Evolutionary conservation across 1,140 invertebrate species (phyloP).

Genomic region (Meloidogyne floridensis): DNA sequence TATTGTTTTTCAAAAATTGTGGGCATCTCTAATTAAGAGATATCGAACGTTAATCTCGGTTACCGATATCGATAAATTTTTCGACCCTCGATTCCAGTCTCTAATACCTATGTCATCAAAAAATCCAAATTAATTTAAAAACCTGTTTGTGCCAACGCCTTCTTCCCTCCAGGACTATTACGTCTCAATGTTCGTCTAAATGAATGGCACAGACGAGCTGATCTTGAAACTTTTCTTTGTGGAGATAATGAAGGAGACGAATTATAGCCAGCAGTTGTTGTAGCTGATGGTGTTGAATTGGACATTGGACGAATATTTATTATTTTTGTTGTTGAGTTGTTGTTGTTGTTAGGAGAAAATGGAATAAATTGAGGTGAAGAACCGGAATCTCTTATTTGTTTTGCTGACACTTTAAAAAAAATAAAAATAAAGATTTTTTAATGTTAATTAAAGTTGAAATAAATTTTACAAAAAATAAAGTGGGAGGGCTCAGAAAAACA

Average conservation of each 20-base stretch:
- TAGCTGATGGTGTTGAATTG: slow-evolving; percentile 25
- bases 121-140: neutral
- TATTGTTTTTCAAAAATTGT: too few relatives aligned
- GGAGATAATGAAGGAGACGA: slow-evolving; percentile 26
- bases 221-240: slow-evolving; percentile 16
- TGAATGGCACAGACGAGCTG: slow-evolving; percentile 14
- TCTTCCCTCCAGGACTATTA: neutral
- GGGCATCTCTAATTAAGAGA: too few relatives aligned
- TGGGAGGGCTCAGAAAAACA: too few relatives aligned
- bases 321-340: neutral
- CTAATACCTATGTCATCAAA: neutral
- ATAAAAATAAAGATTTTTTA: neutral
- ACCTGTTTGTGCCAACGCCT: slow-evolving; percentile 9
- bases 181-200: slow-evolving; percentile 21
- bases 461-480: too few relatives aligned
- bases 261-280: slow-evolving; percentile 4
- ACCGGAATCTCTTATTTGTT: slow-evolving; percentile 6
- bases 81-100: too few relatives aligned
- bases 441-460: slow-evolving; percentile 1
- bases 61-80: too few relatives aligned
- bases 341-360: neutral
- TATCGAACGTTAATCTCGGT: too few relatives aligned
- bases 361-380: slow-evolving; percentile 9
- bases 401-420: neutral
- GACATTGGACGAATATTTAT: slow-evolving; percentile 14